These are phyloP conservation scores for Laothoe populi DNA, from an alignment of 2,888 invertebrate species.

Conservation along the genomic window DNA sequence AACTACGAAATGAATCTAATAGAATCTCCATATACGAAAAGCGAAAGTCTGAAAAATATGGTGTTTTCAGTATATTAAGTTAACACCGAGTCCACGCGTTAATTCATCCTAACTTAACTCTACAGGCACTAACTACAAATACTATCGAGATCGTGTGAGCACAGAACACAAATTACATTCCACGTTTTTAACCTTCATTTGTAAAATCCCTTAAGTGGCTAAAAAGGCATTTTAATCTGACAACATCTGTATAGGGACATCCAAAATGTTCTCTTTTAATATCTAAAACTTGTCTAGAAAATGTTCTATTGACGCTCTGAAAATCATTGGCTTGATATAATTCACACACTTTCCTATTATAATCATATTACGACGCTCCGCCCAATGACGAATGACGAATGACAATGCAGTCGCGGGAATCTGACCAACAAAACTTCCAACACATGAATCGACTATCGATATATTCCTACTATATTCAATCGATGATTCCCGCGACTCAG, in stretches of 20 bases:
- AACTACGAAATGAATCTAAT: conserved; percentile 60
- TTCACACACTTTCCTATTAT: conserved; percentile 39
- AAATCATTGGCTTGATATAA: conserved; percentile 50
- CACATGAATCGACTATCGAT: conserved; percentile 21
- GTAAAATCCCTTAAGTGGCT: conserved; percentile 68
- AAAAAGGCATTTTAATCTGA: conserved; percentile 72
- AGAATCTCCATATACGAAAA: conserved; percentile 55
- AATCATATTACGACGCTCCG: conserved; percentile 26
- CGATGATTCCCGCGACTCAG: conserved; percentile 20
- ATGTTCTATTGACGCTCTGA: conserved; percentile 44
- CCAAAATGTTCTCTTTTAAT: conserved; percentile 59
- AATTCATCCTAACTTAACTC: conserved; percentile 78
- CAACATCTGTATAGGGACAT: conserved; percentile 71
- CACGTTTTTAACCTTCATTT: conserved; percentile 50
- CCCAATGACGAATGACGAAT: background rate
- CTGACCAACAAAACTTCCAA: conserved; percentile 11
- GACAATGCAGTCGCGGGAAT: conserved; percentile 13
- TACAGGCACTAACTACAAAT: conserved; percentile 81
- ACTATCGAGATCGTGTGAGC: conserved; percentile 84
- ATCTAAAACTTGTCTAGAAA: conserved; percentile 50
- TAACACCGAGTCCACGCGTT: conserved; percentile 50
- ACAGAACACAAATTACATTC: conserved; percentile 75
- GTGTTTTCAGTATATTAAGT: conserved; percentile 44
- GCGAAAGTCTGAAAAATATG: conserved; percentile 56
- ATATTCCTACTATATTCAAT: conserved; percentile 15